phyloP scores from a whole-genome alignment of 2,113 vertebrate species.

The Ctenodactylus gundi region DNA sequence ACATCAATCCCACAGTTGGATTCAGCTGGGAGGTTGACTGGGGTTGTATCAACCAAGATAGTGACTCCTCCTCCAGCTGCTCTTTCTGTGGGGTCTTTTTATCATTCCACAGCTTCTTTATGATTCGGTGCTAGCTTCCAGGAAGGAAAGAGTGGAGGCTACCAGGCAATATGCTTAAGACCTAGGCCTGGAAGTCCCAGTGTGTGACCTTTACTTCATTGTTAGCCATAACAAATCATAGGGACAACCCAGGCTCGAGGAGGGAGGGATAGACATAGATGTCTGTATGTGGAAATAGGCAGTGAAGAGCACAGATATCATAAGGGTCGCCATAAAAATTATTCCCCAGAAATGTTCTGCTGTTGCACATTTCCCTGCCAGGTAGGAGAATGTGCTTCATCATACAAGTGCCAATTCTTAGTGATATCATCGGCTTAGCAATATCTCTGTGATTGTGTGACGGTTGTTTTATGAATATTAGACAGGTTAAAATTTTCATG shows the following conservation, averaged over 20 bases:
- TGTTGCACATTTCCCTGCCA: background rate
- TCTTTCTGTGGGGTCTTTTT: background rate
- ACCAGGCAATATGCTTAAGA: background rate
- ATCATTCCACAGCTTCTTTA: background rate
- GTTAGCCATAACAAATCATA: background rate
- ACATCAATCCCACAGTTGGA: background rate
- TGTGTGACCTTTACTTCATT: background rate
- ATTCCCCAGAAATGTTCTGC: background rate
- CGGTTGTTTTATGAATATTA: background rate
- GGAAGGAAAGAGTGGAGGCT: background rate
- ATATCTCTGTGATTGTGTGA: background rate
- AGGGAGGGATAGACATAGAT: background rate
- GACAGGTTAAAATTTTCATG: background rate
- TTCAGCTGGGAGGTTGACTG: background rate
- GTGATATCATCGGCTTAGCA: background rate
- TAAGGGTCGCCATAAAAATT: background rate
- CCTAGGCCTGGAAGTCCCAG: background rate
- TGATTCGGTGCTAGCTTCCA: background rate
- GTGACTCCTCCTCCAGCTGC: background rate
- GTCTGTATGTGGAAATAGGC: background rate
- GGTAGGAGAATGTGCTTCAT: background rate
- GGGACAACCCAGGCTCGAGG: background rate
- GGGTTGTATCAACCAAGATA: background rate
- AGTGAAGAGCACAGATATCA: background rate
- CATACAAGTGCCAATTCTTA: background rate